Evolutionary conservation across 2,113 vertebrate species (phyloP).

Genomic region (Phoenicopterus ruber): DNA sequence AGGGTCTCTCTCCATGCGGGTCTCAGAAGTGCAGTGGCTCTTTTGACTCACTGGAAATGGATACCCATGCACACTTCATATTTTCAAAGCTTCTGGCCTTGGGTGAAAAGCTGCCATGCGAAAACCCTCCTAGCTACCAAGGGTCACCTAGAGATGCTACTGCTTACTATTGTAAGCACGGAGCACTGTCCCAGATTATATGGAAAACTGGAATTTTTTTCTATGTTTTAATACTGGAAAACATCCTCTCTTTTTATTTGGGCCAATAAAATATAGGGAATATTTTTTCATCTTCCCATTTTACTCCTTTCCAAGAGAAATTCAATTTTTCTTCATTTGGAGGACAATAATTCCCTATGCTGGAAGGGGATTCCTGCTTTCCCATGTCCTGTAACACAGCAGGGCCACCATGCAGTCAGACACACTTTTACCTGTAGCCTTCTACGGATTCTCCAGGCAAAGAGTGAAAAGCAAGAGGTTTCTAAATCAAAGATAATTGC

Average conservation of each 20-base stretch:
- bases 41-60: neutral
- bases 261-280: neutral
- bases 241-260: neutral
- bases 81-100: neutral
- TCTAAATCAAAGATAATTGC: neutral
- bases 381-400: neutral
- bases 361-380: neutral
- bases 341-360: neutral
- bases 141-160: neutral
- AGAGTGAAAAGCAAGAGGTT: neutral
- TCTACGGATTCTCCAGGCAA: neutral
- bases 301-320: neutral
- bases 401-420: neutral
- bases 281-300: neutral
- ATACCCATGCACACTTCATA: rapidly evolving
- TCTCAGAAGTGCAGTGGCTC: neutral
- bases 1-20: neutral
- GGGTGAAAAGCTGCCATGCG: neutral
- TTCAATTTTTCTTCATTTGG: neutral
- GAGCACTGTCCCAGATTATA: neutral
- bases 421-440: neutral
- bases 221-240: neutral
- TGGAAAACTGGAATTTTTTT: neutral
- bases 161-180: neutral
- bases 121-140: neutral